Evolutionary conservation across 2,113 vertebrate genomes (phyloP).

Genomic region (Dipodomys stephensi): DNA sequence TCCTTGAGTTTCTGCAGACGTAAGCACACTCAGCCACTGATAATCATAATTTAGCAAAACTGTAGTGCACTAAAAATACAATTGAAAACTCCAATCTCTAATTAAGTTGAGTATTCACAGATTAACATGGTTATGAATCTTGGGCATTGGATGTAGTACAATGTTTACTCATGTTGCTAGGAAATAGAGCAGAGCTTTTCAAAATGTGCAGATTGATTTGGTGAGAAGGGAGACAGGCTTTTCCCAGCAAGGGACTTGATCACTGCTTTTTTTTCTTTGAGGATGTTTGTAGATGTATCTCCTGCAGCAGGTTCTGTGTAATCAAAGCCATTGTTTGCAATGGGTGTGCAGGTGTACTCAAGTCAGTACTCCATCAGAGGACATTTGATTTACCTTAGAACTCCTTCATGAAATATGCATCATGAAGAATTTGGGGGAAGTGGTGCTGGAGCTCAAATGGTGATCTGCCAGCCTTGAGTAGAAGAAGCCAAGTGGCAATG

Average conservation of each 20-base stretch:
- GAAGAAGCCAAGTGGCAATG: no score
- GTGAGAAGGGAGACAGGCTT: slow-evolving; percentile 57
- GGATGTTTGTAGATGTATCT: slow-evolving; percentile 48
- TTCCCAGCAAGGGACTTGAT: slow-evolving; percentile 48
- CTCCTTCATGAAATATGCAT: slow-evolving; percentile 36
- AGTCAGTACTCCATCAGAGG: background rate
- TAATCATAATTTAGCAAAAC: slow-evolving; percentile 74
- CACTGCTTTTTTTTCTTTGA: slow-evolving; percentile 43
- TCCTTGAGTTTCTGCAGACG: slow-evolving; percentile 68
- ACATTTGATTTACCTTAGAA: slow-evolving; percentile 1
- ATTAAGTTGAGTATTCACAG: slow-evolving; percentile 73
- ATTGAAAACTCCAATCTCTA: slow-evolving; percentile 70
- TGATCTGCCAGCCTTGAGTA: no score
- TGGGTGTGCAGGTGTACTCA: background rate
- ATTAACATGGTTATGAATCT: slow-evolving; percentile 75
- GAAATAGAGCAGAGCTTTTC: slow-evolving; percentile 62
- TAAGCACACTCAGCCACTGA: slow-evolving; percentile 75
- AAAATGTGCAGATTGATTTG: slow-evolving; percentile 71
- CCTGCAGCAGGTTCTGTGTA: background rate
- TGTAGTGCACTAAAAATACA: slow-evolving; percentile 67
- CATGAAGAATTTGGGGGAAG: background rate
- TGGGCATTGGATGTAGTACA: slow-evolving; percentile 58
- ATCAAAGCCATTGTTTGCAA: background rate
- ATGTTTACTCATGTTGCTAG: slow-evolving; percentile 84
- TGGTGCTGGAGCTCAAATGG: no score